Evolutionary conservation across 2,797 vertebrate genomes (phyloP), one percentile per base, ranked within the genome.

Genomic region (Anolis apletophallus): DNA sequence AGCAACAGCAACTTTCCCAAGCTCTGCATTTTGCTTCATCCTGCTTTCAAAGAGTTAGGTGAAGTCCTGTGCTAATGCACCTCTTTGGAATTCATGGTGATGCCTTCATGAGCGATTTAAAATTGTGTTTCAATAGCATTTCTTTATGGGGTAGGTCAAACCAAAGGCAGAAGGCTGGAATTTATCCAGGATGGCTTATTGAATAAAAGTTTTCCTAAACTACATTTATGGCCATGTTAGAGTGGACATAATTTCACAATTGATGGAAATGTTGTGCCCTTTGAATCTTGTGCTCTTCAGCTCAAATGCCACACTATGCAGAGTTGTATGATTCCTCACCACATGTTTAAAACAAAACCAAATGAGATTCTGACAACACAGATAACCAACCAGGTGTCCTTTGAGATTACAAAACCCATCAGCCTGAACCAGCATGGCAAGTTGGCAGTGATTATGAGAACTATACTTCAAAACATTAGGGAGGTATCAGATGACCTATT

Each of bases 71-170:
- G 91, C 88, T 95, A 96, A 92, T 94, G 90, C 91, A 93, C 80
- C 95, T 89, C 94, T 95, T 96, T 94, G 95, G 94, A 95, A 95
- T 95, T 94, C 94, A 91, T 78, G 88, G 29, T 67, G 73, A 92
- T 95, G 91, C 91, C 94, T 96, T 94, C 90, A 93, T 92, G 94
- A 95, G 95, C 94, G 96, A 93, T 95, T 95, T 92, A 95, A 94
- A 94, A 92, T 94, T 94, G 86, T 17, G 55, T 91, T 96, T 95
- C 88, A 90, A 94, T 93, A 95, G 87, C 91, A 90, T 3, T 0
- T 0, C 7, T 90, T 95, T 94, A 78, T 88, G 85, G 73, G 88
- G 85, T 89, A 95, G 91, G 91, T 94, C 88, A 93, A 95, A 93
- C n/a, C 94, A 95, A 95, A 95, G 75, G 69, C 80, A 91, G 90